Conservation (phyloP, 2,888 invertebrate species). For the Patella ulyssiponensis region DNA sequence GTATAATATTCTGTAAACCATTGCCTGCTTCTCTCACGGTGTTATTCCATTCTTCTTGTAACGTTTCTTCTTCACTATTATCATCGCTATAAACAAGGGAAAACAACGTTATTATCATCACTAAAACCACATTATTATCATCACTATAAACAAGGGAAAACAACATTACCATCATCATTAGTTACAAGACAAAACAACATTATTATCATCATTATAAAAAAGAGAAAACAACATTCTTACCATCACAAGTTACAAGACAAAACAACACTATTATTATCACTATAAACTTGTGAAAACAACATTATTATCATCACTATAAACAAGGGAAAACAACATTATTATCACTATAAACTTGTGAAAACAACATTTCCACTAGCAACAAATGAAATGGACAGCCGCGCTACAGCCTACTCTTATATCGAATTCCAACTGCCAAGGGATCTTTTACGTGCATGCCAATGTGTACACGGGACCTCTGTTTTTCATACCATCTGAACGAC, state of each 20-base stretch:
- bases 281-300: neutral
- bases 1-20: conserved; percentile 28
- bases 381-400: no score
- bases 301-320: neutral
- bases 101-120: no score
- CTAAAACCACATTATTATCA: neutral
- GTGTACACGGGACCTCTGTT: no score
- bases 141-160: neutral
- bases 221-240: no score
- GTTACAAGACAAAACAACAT: no score
- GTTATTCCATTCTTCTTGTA: conserved; percentile 47
- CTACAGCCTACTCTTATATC: no score
- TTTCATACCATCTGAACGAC: no score
- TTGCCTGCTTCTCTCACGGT: conserved; percentile 44
- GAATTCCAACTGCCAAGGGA: no score
- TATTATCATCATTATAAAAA: no score
- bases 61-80: conserved; percentile 42
- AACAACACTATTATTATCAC: conserved; percentile 32
- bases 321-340: neutral
- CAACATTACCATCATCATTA: neutral
- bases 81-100: conserved; percentile 21
- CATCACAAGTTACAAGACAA: no score
- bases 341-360: neutral
- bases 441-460: no score
- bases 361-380: no score